Evolutionary conservation across 2,888 invertebrate species (phyloP).

Genomic region (Nowickia ferox): DNA sequence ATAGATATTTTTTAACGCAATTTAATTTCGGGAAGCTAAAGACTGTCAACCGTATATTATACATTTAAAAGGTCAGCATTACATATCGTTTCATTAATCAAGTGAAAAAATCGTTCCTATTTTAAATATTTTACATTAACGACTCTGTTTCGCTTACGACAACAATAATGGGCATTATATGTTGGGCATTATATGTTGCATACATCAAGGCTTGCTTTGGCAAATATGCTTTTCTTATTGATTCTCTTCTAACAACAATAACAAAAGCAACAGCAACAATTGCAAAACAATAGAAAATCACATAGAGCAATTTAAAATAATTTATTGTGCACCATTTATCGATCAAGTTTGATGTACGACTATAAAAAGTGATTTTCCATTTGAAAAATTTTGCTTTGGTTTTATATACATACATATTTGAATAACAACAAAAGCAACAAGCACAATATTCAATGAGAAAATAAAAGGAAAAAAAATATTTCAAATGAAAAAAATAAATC

Average conservation of each 20-base stretch:
- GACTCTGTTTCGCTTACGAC: conserved; percentile 10
- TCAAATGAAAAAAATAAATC: conserved; percentile 7
- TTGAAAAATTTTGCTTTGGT: conserved; percentile 26
- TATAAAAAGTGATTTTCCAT: conserved; percentile 59
- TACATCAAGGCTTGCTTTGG: conserved; percentile 45
- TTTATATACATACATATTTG: background rate
- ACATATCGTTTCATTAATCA: no score
- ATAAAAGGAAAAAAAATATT: background rate
- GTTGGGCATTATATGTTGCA: conserved; percentile 48
- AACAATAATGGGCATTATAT: conserved; percentile 10
- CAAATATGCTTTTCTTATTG: conserved; percentile 55
- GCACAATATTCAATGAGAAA: background rate
- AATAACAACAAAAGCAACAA: conserved; percentile 11
- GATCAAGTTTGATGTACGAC: conserved; percentile 59
- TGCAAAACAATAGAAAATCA: conserved; percentile 36
- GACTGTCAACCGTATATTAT: no score
- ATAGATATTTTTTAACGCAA: no score
- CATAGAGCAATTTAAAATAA: conserved; percentile 66
- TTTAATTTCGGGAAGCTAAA: no score
- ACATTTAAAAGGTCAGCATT: no score
- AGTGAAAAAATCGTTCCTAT: background rate
- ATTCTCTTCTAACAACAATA: conserved; percentile 31
- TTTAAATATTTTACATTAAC: background rate
- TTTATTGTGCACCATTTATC: conserved; percentile 67
- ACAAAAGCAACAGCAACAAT: background rate